Conservation (phyloP, 2,113 vertebrate genomes). For the Petrocephalus zakoni region DNA sequence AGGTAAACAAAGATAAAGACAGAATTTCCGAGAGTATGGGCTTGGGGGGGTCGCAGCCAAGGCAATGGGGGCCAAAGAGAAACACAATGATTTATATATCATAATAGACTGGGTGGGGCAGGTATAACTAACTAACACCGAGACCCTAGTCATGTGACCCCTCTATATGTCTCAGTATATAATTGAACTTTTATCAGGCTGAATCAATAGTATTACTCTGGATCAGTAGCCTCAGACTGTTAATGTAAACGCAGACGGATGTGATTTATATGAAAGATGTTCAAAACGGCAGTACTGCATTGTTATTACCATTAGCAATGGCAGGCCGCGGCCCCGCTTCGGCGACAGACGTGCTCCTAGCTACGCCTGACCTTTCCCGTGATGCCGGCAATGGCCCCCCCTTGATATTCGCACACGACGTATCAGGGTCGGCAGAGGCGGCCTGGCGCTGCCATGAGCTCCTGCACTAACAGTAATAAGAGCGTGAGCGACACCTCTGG, state of each 20-base stretch:
- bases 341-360: neutral
- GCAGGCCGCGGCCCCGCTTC: too few relatives aligned
- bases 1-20: neutral
- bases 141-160: too few relatives aligned
- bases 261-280: too few relatives aligned
- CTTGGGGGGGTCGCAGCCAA: neutral
- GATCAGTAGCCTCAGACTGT: too few relatives aligned
- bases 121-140: too few relatives aligned
- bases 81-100: neutral
- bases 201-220: too few relatives aligned
- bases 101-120: neutral
- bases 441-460: conserved; percentile 20
- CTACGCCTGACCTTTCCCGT: neutral
- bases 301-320: too few relatives aligned
- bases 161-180: too few relatives aligned
- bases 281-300: too few relatives aligned
- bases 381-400: neutral
- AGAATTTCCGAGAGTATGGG: neutral
- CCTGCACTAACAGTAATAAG: conserved; percentile 41
- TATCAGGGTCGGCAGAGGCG: neutral
- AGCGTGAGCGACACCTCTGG: conserved; percentile 49
- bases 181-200: too few relatives aligned
- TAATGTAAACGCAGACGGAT: too few relatives aligned
- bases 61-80: neutral
- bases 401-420: neutral